Percentiles rank a stretch among this genome's conserved stretches.
Conservation (phyloP, 2,113 vertebrate genomes). For the Tonatia bakeri region DNA sequence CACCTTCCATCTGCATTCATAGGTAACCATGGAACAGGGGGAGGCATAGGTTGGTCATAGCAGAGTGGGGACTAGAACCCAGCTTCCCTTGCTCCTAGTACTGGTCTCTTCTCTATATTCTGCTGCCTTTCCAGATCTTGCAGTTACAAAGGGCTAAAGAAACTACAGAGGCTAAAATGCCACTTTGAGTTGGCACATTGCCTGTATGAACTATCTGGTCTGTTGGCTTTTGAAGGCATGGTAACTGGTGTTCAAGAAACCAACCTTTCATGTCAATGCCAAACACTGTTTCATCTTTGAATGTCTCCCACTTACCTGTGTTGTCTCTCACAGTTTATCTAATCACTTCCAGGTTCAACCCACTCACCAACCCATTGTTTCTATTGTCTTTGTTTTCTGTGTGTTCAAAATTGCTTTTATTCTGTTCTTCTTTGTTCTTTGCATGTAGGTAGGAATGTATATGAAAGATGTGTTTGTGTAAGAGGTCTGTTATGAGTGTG, state of each 20-base stretch:
- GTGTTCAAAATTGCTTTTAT: background rate
- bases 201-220: background rate
- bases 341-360: background rate
- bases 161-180: background rate
- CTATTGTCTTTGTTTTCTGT: background rate
- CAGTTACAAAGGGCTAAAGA: background rate
- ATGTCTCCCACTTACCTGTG: accelerated
- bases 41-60: background rate
- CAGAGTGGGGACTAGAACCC: background rate
- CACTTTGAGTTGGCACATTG: background rate
- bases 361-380: background rate
- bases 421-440: background rate
- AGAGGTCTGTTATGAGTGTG: background rate
- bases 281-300: background rate
- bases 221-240: background rate
- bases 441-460: background rate
- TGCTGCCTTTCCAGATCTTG: background rate
- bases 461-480: background rate
- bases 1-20: background rate
- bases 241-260: background rate
- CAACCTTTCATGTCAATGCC: background rate
- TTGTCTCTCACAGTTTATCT: background rate
- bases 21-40: background rate
- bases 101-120: background rate
- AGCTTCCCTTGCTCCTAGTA: accelerated